Evolutionary conservation across 1,140 invertebrate species (phyloP).

Genomic region (Helicoverpa zea): DNA sequence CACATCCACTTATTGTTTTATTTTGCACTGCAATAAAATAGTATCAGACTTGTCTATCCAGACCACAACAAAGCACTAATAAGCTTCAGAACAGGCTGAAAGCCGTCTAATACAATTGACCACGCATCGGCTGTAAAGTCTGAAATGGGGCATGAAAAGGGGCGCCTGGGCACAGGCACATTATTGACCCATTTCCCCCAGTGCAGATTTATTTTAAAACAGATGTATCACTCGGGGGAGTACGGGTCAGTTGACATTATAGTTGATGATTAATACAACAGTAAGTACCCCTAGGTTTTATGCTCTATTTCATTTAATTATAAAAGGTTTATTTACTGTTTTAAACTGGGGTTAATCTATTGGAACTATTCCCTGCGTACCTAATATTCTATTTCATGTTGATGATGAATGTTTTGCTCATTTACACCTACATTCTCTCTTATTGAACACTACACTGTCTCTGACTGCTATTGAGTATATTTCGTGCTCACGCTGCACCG

Average conservation of each 20-base stretch:
- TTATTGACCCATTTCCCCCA: slow-evolving; percentile 6
- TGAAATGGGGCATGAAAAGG: slow-evolving; percentile 28
- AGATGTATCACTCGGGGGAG: background rate
- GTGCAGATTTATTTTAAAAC: slow-evolving; percentile 5
- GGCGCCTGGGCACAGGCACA: background rate
- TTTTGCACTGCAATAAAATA: background rate
- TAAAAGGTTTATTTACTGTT: background rate
- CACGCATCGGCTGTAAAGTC: slow-evolving; percentile 20
- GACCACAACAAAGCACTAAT: background rate
- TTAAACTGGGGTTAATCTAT: background rate
- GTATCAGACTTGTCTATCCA: background rate
- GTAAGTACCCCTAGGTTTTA: background rate
- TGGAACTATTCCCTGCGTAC: background rate
- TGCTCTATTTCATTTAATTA: background rate
- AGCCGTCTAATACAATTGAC: slow-evolving; percentile 24
- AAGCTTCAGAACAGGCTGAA: background rate
- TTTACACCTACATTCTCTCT: too few species aligned
- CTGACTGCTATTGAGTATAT: too few species aligned
- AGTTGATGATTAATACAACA: slow-evolving; percentile 7
- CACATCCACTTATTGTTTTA: background rate
- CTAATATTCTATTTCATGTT: too few species aligned
- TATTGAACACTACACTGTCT: too few species aligned
- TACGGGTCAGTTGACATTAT: slow-evolving; percentile 15
- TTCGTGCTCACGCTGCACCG: too few species aligned
- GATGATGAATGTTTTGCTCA: too few species aligned